Evolutionary conservation across 2,888 invertebrate species (phyloP).

Genomic region (Luperina testacea): DNA sequence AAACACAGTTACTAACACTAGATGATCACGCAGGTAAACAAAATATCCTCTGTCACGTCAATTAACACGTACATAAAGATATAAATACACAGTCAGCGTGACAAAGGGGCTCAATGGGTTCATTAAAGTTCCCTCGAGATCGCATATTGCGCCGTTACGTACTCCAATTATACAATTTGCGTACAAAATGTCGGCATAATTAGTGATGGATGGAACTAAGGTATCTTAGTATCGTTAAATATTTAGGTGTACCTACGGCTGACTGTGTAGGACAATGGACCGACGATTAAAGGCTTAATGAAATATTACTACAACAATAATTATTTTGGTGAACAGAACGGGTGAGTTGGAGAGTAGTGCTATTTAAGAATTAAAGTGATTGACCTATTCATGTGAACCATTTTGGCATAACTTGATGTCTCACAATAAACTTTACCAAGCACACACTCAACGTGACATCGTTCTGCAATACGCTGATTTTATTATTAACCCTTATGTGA

Average conservation of each 20-base stretch:
- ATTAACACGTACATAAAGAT: slow-evolving; percentile 24
- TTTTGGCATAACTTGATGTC: background rate
- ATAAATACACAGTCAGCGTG: slow-evolving; percentile 22
- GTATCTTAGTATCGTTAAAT: background rate
- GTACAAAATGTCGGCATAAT: slow-evolving; percentile 49
- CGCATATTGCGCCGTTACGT: slow-evolving; percentile 23
- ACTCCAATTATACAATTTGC: slow-evolving; percentile 54
- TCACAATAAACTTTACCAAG: background rate
- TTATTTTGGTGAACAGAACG: background rate
- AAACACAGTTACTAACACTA: slow-evolving; percentile 23
- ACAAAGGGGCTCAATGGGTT: slow-evolving; percentile 52
- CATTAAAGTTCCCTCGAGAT: slow-evolving; percentile 40
- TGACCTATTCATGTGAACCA: background rate
- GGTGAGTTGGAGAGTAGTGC: background rate
- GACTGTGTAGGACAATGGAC: background rate
- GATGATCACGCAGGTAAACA: slow-evolving; percentile 46
- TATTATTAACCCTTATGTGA: too few species aligned
- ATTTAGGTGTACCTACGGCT: slow-evolving; percentile 1
- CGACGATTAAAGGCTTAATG: background rate
- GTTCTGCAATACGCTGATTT: background rate
- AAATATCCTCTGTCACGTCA: slow-evolving; percentile 47
- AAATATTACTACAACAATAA: background rate
- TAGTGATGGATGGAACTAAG: slow-evolving; percentile 27
- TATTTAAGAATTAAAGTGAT: too few species aligned
- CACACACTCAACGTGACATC: background rate